Base-by-base conservation (phyloP, 2,888 invertebrate genomes). In the Ecdyonurus torrentis region DNA sequence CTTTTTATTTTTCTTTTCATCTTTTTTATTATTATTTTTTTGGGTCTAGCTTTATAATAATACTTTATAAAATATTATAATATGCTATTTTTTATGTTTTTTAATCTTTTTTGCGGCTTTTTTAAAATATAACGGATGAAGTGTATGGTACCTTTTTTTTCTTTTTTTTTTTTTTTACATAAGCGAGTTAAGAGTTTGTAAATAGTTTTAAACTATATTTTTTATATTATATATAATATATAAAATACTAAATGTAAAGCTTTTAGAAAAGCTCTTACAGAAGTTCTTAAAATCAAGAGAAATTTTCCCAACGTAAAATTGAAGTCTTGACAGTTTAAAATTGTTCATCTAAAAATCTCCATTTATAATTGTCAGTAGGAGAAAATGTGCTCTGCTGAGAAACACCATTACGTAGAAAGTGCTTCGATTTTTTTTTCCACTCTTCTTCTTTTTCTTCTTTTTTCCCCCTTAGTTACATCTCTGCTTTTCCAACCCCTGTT, bases 291-390 rank as follows among this genome's bases (percentile, higher is more conserved):
- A 37, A 37, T 10, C 37, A 15, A 37, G 7, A 37, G 7, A 37
- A 37, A 37, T 37, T 37, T 15, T 37, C 37, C 15, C 37, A 37
- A 15, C 37, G 37, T 37, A 5, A 37, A 37, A 10, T n/a, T n/a
- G n/a, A n/a, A n/a, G n/a, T 10, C 37, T 10, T 10, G 37, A 37
- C 37, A 37, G 37, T 37, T 37, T 37, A 22, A 22, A 55, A 55
- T 55, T 22, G 5, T 22, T 55, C 55, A 55, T 55, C 55, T 55
- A 55, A 55, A 55, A 55, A 55, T 55, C 55, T 55, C 10, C 55
- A 55, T 55, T 55, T 55, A 22, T 55, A 55, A 55, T 55, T 55
- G 55, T 55, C 55, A 55, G 55, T 55, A 10, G 5, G 15, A 55
- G 55, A 55, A 55, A 55, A 55, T 7, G 37, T n/a, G n/a, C n/a